phyloP scores from a whole-genome alignment of 2,113 vertebrate genomes.

The Mobula birostris region DNA sequence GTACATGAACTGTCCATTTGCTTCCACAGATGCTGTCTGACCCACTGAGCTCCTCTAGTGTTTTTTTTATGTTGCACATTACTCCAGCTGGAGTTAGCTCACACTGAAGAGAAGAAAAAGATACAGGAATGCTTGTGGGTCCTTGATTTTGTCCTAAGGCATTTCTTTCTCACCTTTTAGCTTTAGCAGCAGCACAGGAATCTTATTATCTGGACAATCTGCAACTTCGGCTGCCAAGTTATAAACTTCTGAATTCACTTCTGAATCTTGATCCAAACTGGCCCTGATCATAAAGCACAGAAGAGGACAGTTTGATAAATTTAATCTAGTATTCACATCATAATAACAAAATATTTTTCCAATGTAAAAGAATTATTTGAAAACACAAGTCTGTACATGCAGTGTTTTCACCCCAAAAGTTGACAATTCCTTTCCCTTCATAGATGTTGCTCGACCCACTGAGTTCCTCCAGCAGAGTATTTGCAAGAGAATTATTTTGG shows the following conservation, averaged over 20 bases:
- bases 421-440: too few relatives aligned
- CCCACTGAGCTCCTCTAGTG: too few relatives aligned
- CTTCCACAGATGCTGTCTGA: too few relatives aligned
- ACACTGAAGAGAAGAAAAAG: neutral
- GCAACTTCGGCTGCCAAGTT: constrained; percentile 57
- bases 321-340: neutral
- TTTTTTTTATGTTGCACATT: neutral
- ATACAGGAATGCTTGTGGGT: neutral
- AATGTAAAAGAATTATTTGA: neutral
- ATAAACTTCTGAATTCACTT: constrained; percentile 52
- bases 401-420: neutral
- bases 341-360: neutral
- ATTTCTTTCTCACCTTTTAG: constrained; percentile 57
- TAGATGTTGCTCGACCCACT: too few relatives aligned
- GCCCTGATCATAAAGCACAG: neutral
- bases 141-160: neutral
- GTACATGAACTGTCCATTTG: too few relatives aligned
- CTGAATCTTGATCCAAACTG: constrained; percentile 40
- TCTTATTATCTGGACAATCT: constrained; percentile 56
- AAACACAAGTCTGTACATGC: neutral
- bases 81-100: neutral
- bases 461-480: too few relatives aligned
- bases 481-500: too few relatives aligned
- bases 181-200: constrained; percentile 57
- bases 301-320: neutral